Evolutionary conservation across 2,113 vertebrate genomes (phyloP), one percentile per base, ranked within the genome.

Genomic region (Vicugna pacos): DNA sequence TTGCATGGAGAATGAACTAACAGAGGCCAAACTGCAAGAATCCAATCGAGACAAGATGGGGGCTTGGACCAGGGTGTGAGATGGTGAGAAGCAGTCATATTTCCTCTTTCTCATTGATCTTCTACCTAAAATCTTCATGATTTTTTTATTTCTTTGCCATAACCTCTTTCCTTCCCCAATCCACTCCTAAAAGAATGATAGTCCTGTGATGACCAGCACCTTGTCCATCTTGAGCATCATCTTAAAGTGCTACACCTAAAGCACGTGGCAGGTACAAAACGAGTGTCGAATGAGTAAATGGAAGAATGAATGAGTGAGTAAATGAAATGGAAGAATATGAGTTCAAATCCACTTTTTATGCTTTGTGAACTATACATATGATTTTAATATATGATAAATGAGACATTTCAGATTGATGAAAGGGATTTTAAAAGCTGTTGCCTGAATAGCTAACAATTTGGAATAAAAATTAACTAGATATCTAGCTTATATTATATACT

Each of bases 391-490:
- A 92, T 22, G 46, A 87, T 30, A 82, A 72, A 54, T 58, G 56
- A 13, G 17, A 72, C 28, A 20, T 85, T 87, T 91, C 38, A 65
- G 35, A 48, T 76, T 64, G 89, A 84, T 91, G 48, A 60, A 64
- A 89, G 62, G 9, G 22, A 12, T 84, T 96, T 65, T 62, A 85
- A 93, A n/a, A 91, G 46, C 2, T 89, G 7, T 88, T 91, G 9
- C 79, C 67, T 17, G 8, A 13, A 84, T 50, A 96, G 32, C 30
- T 73, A 81, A 70, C 20, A 50, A 72, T 48, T 90, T 79, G 72
- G n/a, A 93, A 93, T 65, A 54, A 96, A 93, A 94, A 80, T 91
- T 73, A 79, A 93, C 52, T 72, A 85, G 13, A 81, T 72, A 15
- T 12, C 65, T 92, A 42, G 60, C n/a, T 92, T 60, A 30, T 17